A percentile compares a stretch with the other conserved stretches of the same genome.
Conservation (phyloP, 2,113 vertebrate species). For the Hydrochoerus hydrochaeris region DNA sequence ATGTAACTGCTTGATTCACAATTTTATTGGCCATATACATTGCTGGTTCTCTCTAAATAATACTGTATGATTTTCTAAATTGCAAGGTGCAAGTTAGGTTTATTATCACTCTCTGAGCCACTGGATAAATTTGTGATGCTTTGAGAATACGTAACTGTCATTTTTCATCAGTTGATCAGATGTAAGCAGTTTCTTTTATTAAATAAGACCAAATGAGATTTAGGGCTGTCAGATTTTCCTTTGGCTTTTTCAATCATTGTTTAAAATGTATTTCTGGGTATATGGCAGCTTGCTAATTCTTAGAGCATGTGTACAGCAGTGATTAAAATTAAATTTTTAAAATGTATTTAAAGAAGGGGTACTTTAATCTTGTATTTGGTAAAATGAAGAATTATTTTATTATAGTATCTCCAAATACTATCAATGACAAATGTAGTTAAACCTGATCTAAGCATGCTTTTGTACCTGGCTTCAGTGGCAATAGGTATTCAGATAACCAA, state of each 20-base stretch:
- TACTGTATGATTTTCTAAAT: slow-evolving; percentile 32
- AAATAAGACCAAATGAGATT: slow-evolving; percentile 46
- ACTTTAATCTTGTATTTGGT: not conserved
- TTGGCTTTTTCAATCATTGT: not conserved
- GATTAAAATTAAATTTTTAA: not conserved
- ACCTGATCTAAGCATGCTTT: not conserved
- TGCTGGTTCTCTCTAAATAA: slow-evolving; percentile 39
- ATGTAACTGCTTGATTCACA: not conserved
- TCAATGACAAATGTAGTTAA: not conserved
- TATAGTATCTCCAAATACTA: not conserved
- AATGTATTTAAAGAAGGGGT: not conserved
- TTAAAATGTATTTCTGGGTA: slow-evolving; percentile 46
- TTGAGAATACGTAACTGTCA: slow-evolving; percentile 56
- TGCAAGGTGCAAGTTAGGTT: not conserved
- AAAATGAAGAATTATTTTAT: not conserved
- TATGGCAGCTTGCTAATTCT: not conserved
- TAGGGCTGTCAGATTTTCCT: slow-evolving; percentile 36
- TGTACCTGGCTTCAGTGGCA: not conserved
- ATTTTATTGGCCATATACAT: not conserved
- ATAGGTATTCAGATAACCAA: not conserved
- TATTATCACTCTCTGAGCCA: slow-evolving; percentile 11
- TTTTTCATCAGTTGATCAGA: slow-evolving; percentile 52
- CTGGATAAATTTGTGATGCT: not conserved
- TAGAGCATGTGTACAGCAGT: not conserved
- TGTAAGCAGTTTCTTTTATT: slow-evolving; percentile 53